Base-by-base conservation (phyloP, 2,113 vertebrate species). In the Varanus komodoensis region DNA sequence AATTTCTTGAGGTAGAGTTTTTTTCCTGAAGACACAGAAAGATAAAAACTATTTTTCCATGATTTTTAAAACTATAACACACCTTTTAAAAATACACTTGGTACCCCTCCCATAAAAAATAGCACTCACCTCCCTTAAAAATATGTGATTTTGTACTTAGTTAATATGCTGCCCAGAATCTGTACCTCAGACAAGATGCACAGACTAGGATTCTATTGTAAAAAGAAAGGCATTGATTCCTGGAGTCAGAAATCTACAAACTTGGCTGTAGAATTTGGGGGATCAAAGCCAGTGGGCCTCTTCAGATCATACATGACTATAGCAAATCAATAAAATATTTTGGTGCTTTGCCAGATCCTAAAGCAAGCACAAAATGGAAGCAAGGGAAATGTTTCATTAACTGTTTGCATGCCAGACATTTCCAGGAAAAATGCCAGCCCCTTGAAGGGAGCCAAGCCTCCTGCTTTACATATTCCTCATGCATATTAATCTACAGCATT, bases 1-100 rank as follows among this genome's bases (percentile, higher is more conserved):
- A 97, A 98, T 98, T 98, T 98, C 97, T 97, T 97, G 96, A 97
- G 97, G 97, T 97, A 97, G 95, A 97, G 94, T 96, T 97, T 96
- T 96, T 96, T 91, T 90, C 92, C 64, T n/a, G 95, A 96, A 97
- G 95, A 97, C 93, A 91, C 91, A 87, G 93, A 96, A 97, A 97
- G 94, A 96, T 96, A 97, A 97, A 97, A 97, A 94, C 93, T 95
- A 93, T 6, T 95, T 96, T 96, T 87, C 93, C 95, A 90, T 94
- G 92, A 64, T 12, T 95, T 93, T 92, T 64, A 14, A 75, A 96
- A 86, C 89, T 29, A 86, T 94, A 92, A 96, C 90, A 11, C 86
- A 96, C 89, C 91, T 93, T 95, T 97, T 50, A 75, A 83, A n/a
- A 89, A 89, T 32, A 73, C 23, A 92, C 78, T 90, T 82, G 61